phyloP scores from a whole-genome alignment of 1,140 invertebrate species.

The Polypedilum vanderplanki region DNA sequence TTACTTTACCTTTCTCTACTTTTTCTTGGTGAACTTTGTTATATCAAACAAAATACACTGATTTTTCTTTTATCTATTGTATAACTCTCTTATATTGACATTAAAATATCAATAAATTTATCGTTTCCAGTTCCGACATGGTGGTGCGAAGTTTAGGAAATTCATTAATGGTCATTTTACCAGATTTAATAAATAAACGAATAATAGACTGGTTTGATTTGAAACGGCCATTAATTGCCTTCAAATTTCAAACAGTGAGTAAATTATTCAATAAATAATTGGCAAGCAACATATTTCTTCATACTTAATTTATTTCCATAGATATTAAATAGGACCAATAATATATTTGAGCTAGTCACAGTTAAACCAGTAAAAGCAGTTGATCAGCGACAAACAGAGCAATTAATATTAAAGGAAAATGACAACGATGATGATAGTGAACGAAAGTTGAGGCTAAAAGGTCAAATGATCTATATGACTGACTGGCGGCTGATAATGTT shows the following conservation, averaged over 20 bases:
- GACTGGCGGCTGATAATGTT: slow-evolving; percentile 97
- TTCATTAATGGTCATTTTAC: slow-evolving; percentile 84
- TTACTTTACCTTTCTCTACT: neutral
- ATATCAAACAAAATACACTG: neutral
- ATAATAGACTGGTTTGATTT: slow-evolving; percentile 88
- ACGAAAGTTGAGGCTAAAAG: slow-evolving; percentile 74
- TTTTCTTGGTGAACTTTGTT: neutral
- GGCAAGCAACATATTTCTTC: no score
- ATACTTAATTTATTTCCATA: slow-evolving; percentile 41
- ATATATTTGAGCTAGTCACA: slow-evolving; percentile 91
- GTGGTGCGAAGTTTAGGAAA: slow-evolving; percentile 81
- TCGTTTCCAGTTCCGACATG: slow-evolving; percentile 74
- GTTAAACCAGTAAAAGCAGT: slow-evolving; percentile 69
- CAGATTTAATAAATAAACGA: slow-evolving; percentile 76
- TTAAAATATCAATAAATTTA: slow-evolving; percentile 31
- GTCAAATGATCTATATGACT: slow-evolving; percentile 97
- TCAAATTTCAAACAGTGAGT: slow-evolving; percentile 89
- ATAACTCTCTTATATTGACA: neutral
- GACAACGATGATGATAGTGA: slow-evolving; percentile 58
- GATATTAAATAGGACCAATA: slow-evolving; percentile 91
- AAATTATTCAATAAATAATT: slow-evolving; percentile 25
- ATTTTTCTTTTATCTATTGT: no score
- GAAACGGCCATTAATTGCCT: slow-evolving; percentile 83
- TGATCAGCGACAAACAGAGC: slow-evolving; percentile 49
- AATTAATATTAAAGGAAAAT: slow-evolving; percentile 51